phyloP scores from a whole-genome alignment of 2,113 vertebrate species.

The Oryzias melastigma region DNA sequence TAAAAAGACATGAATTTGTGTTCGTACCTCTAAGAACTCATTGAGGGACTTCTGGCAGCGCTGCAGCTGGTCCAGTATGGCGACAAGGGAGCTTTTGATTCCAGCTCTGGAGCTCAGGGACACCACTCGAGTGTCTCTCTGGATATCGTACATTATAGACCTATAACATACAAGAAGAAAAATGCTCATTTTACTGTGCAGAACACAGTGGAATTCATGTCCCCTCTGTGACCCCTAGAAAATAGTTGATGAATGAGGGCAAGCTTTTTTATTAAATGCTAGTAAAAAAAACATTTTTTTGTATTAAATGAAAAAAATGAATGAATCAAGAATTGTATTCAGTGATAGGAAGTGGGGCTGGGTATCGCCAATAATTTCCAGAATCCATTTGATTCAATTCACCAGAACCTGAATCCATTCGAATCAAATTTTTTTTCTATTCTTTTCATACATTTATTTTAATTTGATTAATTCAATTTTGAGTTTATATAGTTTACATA shows the following conservation, averaged over 20 bases:
- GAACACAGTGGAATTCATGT: background rate
- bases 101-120: slow-evolving; percentile 84
- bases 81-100: slow-evolving; percentile 86
- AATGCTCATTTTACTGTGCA: background rate
- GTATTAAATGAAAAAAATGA: background rate
- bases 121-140: slow-evolving; percentile 86
- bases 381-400: too few species aligned
- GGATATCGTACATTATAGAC: slow-evolving; percentile 90
- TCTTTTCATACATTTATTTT: too few species aligned
- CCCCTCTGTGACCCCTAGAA: too few species aligned
- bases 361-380: too few species aligned
- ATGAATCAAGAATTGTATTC: background rate
- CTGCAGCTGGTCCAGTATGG: slow-evolving; percentile 93
- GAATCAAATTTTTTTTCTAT: too few species aligned
- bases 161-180: slow-evolving; percentile 59
- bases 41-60: slow-evolving; percentile 97
- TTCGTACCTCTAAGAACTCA: slow-evolving; percentile 92
- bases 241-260: too few species aligned
- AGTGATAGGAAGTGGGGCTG: background rate
- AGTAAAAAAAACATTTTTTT: too few species aligned
- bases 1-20: too few species aligned
- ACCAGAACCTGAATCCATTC: too few species aligned
- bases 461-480: too few species aligned
- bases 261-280: too few species aligned
- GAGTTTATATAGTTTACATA: too few species aligned